These are phyloP conservation scores for Tanypteryx hageni DNA, from an alignment of 2,888 invertebrate species.

Conservation along the genomic window DNA sequence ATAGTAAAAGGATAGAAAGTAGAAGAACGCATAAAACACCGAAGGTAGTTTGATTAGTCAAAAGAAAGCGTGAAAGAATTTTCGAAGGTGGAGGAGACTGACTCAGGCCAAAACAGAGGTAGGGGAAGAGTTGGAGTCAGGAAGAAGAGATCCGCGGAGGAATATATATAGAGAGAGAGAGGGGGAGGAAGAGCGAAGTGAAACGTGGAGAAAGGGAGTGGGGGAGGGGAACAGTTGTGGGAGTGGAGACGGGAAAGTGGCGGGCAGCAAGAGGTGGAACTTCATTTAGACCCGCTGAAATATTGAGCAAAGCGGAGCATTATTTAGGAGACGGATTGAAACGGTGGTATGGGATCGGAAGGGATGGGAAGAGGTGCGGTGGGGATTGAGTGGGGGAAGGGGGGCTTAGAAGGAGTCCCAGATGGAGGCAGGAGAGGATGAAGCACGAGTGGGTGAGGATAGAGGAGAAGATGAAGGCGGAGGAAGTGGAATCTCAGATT, in stretches of 20 bases:
- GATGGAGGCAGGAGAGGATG: background rate
- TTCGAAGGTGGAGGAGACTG: background rate
- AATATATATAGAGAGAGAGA: background rate
- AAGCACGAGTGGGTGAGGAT: background rate
- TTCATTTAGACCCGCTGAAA: constrained; percentile 61
- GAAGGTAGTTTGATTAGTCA: background rate
- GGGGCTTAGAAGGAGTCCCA: background rate
- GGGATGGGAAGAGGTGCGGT: background rate
- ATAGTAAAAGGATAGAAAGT: too few species aligned
- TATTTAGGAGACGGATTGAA: constrained; percentile 35
- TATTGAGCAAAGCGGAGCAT: constrained; percentile 58
- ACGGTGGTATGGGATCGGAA: background rate
- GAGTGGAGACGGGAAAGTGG: background rate
- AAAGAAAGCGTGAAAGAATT: background rate
- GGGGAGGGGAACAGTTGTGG: background rate
- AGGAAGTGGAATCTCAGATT: background rate
- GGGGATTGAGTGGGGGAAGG: background rate
- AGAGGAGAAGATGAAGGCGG: background rate
- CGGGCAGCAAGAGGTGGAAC: background rate
- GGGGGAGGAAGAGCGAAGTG: background rate
- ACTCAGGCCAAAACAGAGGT: background rate
- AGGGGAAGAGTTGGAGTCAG: background rate
- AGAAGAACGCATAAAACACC: too few species aligned
- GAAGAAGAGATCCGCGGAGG: background rate
- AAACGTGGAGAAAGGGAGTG: background rate